Conservation (phyloP, 37 sponge, comb jelly and placozoan species). For the Agelas oroides region DNA sequence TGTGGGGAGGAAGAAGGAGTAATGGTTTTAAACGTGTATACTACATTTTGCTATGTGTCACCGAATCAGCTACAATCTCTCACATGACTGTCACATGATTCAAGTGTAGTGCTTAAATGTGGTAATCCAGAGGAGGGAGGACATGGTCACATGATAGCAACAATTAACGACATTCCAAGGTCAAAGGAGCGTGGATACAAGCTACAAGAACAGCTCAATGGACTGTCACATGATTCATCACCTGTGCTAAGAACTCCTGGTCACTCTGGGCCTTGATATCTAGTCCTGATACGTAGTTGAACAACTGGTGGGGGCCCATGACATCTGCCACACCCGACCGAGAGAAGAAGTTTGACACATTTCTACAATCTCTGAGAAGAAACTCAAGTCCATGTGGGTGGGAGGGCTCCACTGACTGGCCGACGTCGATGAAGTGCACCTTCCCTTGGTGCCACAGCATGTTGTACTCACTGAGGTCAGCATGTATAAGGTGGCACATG, state of each 20-base stretch:
- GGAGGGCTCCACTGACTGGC: constrained; percentile 95
- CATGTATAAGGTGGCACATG: constrained; percentile 79
- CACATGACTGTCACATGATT: too few relatives aligned
- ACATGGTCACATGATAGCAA: too few relatives aligned
- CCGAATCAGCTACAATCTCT: too few relatives aligned
- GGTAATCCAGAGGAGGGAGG: too few relatives aligned
- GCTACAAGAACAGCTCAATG: too few relatives aligned
- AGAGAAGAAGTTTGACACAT: constrained; percentile 82
- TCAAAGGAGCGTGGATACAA: too few relatives aligned
- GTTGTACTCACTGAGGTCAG: constrained; percentile 97
- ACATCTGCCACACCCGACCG: constrained; percentile 50
- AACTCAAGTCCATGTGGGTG: constrained; percentile 90
- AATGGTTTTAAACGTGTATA: too few relatives aligned
- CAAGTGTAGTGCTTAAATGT: too few relatives aligned
- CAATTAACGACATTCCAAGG: too few relatives aligned
- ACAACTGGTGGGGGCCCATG: constrained; percentile 66
- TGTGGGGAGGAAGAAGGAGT: too few relatives aligned
- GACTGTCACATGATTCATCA: too few relatives aligned
- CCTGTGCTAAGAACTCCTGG: constrained; percentile 65
- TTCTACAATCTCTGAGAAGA: constrained; percentile 90
- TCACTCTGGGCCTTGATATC: constrained; percentile 48
- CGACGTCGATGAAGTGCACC: constrained; percentile 93
- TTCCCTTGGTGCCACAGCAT: constrained; percentile 89
- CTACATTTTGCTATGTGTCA: too few relatives aligned
- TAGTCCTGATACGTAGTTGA: constrained; percentile 75